A percentile compares a stretch with the other conserved stretches of the same genome.
Conservation (phyloP, 2,113 vertebrate genomes). For the Myrmecophaga tridactyla region DNA sequence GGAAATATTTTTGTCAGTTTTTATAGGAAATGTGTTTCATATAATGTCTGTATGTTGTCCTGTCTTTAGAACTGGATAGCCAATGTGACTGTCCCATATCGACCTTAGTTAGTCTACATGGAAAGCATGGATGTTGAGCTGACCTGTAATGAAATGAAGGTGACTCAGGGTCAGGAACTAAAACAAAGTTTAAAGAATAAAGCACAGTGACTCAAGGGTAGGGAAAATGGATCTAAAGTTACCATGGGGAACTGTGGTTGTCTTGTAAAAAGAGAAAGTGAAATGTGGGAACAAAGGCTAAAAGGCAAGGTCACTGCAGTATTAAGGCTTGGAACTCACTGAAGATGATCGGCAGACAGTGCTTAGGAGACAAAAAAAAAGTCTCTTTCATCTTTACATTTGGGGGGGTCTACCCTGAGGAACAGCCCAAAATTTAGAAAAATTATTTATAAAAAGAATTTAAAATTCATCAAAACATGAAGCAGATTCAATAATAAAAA, state of each 20-base stretch:
- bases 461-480: neutral
- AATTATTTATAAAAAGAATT: neutral
- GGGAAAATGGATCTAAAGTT: neutral
- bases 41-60: neutral
- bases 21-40: conserved; percentile 6
- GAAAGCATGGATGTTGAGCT: neutral
- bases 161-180: conserved; percentile 41
- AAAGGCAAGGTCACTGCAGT: neutral
- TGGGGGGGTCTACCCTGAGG: neutral
- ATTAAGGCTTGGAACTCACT: neutral
- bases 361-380: neutral
- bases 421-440: neutral
- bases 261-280: conserved; percentile 14
- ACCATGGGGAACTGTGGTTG: neutral
- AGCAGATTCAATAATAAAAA: neutral
- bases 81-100: neutral
- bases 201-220: conserved; percentile 29
- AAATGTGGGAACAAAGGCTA: neutral
- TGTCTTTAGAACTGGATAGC: neutral
- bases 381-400: neutral
- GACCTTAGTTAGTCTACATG: neutral
- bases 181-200: conserved; percentile 51
- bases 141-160: conserved; percentile 30
- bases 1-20: conserved; percentile 1
- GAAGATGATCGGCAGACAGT: neutral